Base-by-base conservation (phyloP, 2,888 invertebrate genomes). In the Scaptodrosophila latifasciaeformis region DNA sequence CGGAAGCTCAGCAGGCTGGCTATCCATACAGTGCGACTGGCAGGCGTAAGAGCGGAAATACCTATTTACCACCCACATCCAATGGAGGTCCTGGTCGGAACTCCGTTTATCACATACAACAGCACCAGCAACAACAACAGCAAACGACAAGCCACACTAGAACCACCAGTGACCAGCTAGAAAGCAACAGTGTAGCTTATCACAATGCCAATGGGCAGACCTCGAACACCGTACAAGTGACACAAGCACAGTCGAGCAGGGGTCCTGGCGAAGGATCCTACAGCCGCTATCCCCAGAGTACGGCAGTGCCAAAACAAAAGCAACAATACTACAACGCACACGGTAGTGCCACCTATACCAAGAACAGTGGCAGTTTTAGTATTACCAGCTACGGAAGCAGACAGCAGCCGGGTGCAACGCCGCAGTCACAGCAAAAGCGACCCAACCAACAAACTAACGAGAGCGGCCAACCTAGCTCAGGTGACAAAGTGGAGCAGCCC, bases 31-130 rank as follows among this genome's bases (percentile, higher is more conserved):
- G 66, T n/a, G 59, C 64, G 35, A 69, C 64, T 55, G 79, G 67
- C 58, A 81, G 84, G 31, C 76, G 80, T 39, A 85, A 82, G 59
- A 75, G 70, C 34, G 80, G 77, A 39, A 85, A 81, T 49, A 82
- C 85, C 39, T 87, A 86, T 60, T 63, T 86, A 58, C 86, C 86
- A 19, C 86, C 86, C 4, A 72, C 70, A 52, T 67, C 80, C 13
- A 61, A 76, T 1, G 62, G 74, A 2, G 78, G 57, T 35, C 44
- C 55, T 12, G 60, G 69, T 0, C 76, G 79, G 42, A 75, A 74
- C 49, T 76, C 77, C 2, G 81, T 80, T 17, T 83, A 74, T 44
- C 80, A 79, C 55, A 75, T 79, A 39, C 81, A 82, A 24, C 75
- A 67, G 19, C 67, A 62, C n/a, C 64, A 63, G 37, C 66, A 64